Evolutionary conservation across 1,140 invertebrate genomes (phyloP).

Genomic region (Neotoxoptera formosana): DNA sequence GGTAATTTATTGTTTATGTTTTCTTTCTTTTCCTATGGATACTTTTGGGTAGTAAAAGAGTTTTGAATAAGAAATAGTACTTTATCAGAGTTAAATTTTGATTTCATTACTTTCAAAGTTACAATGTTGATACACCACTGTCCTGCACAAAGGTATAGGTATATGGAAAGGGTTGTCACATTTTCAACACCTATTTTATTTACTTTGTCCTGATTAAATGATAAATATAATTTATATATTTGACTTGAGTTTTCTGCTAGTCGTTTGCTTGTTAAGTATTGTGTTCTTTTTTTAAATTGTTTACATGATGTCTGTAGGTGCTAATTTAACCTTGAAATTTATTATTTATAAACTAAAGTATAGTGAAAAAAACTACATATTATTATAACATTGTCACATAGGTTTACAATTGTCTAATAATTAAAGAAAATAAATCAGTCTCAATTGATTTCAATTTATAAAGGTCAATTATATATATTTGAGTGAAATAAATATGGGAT

Average conservation of each 20-base stretch:
- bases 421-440: conserved; percentile 44
- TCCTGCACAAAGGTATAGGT: not conserved
- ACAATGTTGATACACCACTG: not conserved
- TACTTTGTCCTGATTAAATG: not conserved
- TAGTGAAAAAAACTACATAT: conserved; percentile 1
- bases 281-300: not conserved
- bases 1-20: no score
- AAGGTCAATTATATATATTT: conserved; percentile 50
- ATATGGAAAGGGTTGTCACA: not conserved
- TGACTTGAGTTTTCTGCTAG: not conserved
- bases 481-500: not conserved
- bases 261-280: not conserved
- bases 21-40: no score
- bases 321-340: conserved; percentile 36
- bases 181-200: not conserved
- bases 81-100: not conserved
- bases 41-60: not conserved
- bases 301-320: not conserved
- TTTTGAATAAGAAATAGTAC: not conserved
- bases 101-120: not conserved
- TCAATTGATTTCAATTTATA: conserved; percentile 53
- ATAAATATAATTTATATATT: not conserved
- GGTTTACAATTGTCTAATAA: conserved; percentile 37
- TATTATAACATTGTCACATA: not conserved
- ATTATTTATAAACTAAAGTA: not conserved